Conservation (phyloP, 2,888 invertebrate species). For the Heteropelma amictum region DNA sequence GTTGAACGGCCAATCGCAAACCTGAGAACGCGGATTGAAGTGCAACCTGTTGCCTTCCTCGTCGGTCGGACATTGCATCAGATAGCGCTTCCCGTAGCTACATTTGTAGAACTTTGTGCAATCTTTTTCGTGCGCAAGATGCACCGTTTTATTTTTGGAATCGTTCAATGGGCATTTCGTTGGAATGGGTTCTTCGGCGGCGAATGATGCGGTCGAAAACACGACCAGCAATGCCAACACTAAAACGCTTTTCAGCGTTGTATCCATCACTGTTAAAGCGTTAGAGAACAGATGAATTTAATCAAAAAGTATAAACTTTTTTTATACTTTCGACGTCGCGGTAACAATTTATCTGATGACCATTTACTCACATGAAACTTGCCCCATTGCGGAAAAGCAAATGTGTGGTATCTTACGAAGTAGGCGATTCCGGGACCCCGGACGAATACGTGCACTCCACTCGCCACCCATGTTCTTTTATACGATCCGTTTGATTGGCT, state of each 20-base stretch:
- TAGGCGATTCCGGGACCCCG: background rate
- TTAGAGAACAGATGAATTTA: background rate
- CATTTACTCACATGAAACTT: conserved; percentile 20
- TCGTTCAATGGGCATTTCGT: conserved; percentile 58
- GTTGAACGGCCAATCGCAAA: conserved; percentile 62
- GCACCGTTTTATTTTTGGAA: conserved; percentile 38
- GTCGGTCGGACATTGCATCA: conserved; percentile 53
- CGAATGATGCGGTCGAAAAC: too few species aligned
- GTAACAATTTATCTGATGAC: background rate
- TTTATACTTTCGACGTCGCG: too few species aligned
- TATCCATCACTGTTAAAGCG: conserved; percentile 1
- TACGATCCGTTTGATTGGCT: conserved; percentile 2
- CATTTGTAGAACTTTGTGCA: conserved; percentile 65
- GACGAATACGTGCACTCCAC: background rate
- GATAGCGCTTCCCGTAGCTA: conserved; percentile 37
- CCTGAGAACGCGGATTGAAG: conserved; percentile 57
- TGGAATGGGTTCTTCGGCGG: background rate
- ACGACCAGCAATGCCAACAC: background rate
- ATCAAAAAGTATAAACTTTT: too few species aligned
- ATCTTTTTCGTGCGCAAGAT: conserved; percentile 59
- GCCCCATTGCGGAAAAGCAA: conserved; percentile 9
- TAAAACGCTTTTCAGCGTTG: background rate
- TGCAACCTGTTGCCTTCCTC: conserved; percentile 33
- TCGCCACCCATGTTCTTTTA: conserved; percentile 22
- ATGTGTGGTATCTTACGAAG: background rate